Evolutionary conservation across 2,797 vertebrate species (phyloP), one percentile per base, ranked within the genome.

Genomic region (Sebastes cheni): DNA sequence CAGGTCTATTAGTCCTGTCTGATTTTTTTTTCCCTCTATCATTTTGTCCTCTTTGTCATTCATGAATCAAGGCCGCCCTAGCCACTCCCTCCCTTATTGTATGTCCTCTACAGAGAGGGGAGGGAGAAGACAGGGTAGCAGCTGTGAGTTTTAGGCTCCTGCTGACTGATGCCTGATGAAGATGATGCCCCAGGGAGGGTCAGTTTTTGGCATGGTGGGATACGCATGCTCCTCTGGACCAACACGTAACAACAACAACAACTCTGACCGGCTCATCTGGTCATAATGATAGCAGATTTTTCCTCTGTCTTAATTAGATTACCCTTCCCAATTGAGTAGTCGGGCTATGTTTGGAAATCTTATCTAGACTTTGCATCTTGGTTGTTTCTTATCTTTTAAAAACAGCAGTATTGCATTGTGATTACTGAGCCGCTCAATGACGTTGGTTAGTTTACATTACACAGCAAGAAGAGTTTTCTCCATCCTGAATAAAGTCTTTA

Each of bases 31-130:
- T 77, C 78, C 1, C 67, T 9, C 29, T 71, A 80, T 79, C 77
- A 77, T 88, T 90, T 91, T 89, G 92, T 91, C 94, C 94, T 94
- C 79, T 93, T 95, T 95, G 94, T 95, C 93, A 93, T 95, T 95
- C 89, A 92, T 83, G 91, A 95, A 89, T 89, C 92, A 93, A 89
- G 92, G 92, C 79, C 75, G 58, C 68, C 77, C 72, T 70, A 60
- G 87, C 92, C 91, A 94, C 92, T 92, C 90, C 90, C 88, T 86
- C 88, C 79, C 88, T 78, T 71, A 84, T 83, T 91, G 72, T 69
- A 67, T 56, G 86, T 88, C 93, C 93, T 93, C 88, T 79, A 86
- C 80, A 84, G 87, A 82, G 66, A 83, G 69, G 77, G 80, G 77
- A 86, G 72, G 83, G 80, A 39, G 36, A 72, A 82, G 74, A 81